phyloP scores from a whole-genome alignment of 2,113 vertebrate genomes.

The human region DNA sequence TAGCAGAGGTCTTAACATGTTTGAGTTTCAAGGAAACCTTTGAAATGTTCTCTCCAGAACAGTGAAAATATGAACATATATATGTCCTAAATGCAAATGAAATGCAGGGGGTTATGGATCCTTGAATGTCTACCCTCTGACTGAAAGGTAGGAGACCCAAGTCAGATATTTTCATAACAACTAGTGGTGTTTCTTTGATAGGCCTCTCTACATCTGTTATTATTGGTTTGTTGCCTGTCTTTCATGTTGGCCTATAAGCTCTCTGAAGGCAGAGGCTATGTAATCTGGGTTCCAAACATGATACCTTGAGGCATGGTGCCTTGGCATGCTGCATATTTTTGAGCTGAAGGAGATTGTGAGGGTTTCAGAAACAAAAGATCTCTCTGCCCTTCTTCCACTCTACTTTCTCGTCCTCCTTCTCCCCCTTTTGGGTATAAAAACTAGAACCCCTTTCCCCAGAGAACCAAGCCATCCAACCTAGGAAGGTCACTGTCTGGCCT shows the following conservation, averaged over 20 bases:
- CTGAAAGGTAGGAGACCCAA: neutral
- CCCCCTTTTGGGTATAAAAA: neutral
- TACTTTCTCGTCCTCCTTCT: neutral
- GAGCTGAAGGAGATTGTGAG: neutral
- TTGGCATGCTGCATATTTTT: neutral
- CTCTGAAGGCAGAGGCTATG: neutral
- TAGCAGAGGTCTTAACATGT: neutral
- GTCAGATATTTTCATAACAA: neutral
- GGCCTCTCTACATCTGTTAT: neutral
- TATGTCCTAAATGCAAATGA: neutral
- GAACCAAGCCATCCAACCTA: neutral
- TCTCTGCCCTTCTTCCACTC: neutral
- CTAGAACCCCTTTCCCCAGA: neutral
- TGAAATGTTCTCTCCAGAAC: neutral
- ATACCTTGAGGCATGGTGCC: neutral
- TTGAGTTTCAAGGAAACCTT: neutral
- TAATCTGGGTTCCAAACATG: neutral
- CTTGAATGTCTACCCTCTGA: neutral
- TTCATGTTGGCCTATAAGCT: neutral
- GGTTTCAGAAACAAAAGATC: neutral
- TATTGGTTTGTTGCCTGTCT: neutral
- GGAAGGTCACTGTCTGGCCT: neutral
- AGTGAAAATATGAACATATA: neutral
- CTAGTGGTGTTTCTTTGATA: neutral
- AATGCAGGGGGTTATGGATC: neutral